Conservation (phyloP, 2,113 vertebrate genomes). For the Rhabdomys dilectus region DNA sequence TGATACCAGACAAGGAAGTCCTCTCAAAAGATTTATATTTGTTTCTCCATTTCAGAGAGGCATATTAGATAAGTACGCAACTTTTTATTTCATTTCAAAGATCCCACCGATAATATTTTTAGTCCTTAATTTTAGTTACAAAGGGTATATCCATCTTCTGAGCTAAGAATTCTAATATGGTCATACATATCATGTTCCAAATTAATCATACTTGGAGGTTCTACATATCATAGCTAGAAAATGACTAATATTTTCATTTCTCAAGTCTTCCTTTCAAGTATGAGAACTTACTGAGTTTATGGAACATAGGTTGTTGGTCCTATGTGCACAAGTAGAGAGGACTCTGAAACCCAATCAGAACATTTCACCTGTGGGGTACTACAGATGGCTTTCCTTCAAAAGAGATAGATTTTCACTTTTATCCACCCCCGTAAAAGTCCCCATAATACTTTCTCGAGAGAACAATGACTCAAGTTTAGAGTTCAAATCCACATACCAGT, state of each 20-base stretch:
- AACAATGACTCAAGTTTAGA: not conserved
- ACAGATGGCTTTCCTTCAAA: not conserved
- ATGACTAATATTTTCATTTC: not conserved
- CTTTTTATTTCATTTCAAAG: slow-evolving; percentile 32
- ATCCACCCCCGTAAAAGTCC: not conserved
- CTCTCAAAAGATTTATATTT: slow-evolving; percentile 7
- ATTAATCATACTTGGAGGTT: not conserved
- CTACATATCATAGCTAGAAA: not conserved
- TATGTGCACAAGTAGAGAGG: not conserved
- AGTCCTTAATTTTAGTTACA: slow-evolving; percentile 7
- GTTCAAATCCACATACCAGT: not conserved
- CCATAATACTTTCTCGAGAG: not conserved
- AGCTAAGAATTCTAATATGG: not conserved
- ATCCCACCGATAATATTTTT: not conserved
- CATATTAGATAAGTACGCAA: not conserved
- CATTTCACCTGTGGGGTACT: not conserved
- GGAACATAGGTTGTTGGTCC: not conserved
- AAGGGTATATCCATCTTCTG: not conserved
- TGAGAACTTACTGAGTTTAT: not conserved
- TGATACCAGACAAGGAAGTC: too few relatives aligned
- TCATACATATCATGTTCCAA: slow-evolving; percentile 11
- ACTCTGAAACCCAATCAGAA: not conserved
- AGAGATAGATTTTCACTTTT: not conserved
- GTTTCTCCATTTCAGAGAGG: not conserved
- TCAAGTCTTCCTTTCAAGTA: not conserved